Percentiles rank a stretch among this genome's conserved stretches.
phyloP scores from a whole-genome alignment of 2,888 invertebrate species.

The Drosophila villosipedis region DNA sequence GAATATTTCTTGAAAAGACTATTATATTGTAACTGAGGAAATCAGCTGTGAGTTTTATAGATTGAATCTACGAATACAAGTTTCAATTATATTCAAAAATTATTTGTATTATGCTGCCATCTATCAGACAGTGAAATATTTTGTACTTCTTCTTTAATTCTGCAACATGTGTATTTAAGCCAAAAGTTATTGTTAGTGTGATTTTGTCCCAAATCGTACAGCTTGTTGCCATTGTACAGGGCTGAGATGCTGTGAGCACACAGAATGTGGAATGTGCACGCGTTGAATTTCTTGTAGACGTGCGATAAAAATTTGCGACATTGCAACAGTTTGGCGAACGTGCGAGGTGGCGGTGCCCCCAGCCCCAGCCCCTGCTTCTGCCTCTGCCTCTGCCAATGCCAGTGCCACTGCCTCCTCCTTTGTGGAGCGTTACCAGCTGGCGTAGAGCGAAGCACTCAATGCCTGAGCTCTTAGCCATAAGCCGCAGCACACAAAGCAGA shows the following conservation, averaged over 20 bases:
- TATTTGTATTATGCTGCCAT: neutral
- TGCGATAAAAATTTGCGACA: conserved; percentile 84
- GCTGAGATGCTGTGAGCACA: conserved; percentile 63
- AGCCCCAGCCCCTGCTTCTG: conserved; percentile 1
- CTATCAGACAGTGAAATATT: neutral
- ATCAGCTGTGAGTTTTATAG: neutral
- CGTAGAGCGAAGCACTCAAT: conserved; percentile 51
- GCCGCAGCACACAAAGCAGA: conserved; percentile 73
- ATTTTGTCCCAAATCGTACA: neutral
- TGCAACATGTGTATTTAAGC: too few species aligned
- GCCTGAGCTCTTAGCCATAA: conserved; percentile 73
- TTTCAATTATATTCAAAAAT: neutral
- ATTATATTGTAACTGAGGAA: neutral
- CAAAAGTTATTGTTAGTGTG: neutral
- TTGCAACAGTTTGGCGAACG: conserved; percentile 80
- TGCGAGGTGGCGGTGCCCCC: conserved; percentile 48
- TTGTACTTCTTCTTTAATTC: neutral
- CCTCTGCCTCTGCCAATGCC: conserved; percentile 10
- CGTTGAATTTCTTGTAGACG: conserved; percentile 83
- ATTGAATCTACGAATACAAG: neutral
- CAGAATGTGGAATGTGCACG: conserved; percentile 82
- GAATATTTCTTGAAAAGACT: neutral
- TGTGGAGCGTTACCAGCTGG: conserved; percentile 52
- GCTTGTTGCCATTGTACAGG: conserved; percentile 39
- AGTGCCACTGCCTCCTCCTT: conserved; percentile 4